Evolutionary conservation across 2,113 vertebrate genomes (phyloP).

Genomic region (Odocoileus hemionus): DNA sequence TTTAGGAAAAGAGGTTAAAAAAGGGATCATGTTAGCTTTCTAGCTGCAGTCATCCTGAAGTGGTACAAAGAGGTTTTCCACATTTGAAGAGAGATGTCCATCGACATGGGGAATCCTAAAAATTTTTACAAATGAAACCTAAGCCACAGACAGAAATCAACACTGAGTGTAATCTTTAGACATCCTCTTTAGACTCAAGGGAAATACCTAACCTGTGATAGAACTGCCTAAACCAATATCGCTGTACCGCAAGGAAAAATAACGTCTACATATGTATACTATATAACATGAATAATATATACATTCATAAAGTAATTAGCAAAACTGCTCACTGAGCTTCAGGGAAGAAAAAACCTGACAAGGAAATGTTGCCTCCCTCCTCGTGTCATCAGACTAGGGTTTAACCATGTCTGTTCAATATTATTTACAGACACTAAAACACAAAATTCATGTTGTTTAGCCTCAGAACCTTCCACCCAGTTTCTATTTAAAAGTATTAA

Average conservation of each 20-base stretch:
- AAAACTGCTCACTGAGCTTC: conserved; percentile 10
- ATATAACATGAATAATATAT: not conserved
- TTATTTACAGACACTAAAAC: conserved; percentile 73
- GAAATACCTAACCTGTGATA: not conserved
- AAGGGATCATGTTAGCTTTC: conserved; percentile 65
- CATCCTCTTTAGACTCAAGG: not conserved
- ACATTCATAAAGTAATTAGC: not conserved
- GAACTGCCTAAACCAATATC: not conserved
- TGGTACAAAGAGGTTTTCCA: conserved; percentile 61
- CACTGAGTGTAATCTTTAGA: conserved; percentile 47
- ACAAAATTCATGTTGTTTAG: conserved; percentile 68
- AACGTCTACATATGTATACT: not conserved
- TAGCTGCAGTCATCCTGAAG: conserved; percentile 54
- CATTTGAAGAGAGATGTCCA: conserved; percentile 23
- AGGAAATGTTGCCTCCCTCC: conserved; percentile 62
- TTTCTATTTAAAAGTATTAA: conserved; percentile 60
- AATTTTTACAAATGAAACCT: conserved; percentile 53
- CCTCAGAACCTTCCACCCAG: conserved; percentile 52
- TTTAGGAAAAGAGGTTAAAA: conserved; percentile 69
- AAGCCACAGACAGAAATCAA: conserved; percentile 47
- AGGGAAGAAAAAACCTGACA: not conserved
- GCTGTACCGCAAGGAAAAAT: conserved; percentile 31
- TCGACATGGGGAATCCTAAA: not conserved
- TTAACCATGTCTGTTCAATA: conserved; percentile 67
- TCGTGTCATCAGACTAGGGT: conserved; percentile 34